A percentile compares a stretch with the other conserved stretches of the same genome.
These are phyloP conservation scores for Isaurus tuberculatus DNA, from an alignment of 92 coral and sea anemone genomes.

Conservation along the genomic window DNA sequence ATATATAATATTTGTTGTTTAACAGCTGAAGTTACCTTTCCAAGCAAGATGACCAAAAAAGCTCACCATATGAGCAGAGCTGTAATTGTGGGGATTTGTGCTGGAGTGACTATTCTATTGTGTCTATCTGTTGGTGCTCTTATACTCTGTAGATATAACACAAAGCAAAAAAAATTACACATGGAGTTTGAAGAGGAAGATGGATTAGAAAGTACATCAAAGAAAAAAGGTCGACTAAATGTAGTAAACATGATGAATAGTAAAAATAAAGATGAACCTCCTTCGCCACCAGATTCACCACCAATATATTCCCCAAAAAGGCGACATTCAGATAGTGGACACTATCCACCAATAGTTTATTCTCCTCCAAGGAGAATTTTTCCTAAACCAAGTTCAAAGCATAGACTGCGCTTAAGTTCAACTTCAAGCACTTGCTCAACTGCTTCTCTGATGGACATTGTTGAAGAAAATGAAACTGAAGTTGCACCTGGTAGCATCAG, in stretches of 20 bases:
- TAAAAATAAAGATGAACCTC: slow-evolving; percentile 38
- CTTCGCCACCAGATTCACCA: slow-evolving; percentile 54
- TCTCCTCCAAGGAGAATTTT: slow-evolving; percentile 47
- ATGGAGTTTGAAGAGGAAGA: slow-evolving; percentile 85
- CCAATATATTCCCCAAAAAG: slow-evolving; percentile 55
- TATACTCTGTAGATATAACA: slow-evolving; percentile 61
- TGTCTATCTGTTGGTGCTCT: slow-evolving; percentile 62
- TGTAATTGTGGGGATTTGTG: slow-evolving; percentile 78
- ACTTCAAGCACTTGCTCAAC: slow-evolving; percentile 70
- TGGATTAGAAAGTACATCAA: slow-evolving; percentile 39
- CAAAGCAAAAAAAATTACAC: slow-evolving; percentile 74
- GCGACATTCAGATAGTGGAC: slow-evolving; percentile 33
- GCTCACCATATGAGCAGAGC: slow-evolving; percentile 69
- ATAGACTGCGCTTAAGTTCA: slow-evolving; percentile 47
- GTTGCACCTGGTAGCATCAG: not conserved
- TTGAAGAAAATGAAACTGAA: slow-evolving; percentile 58
- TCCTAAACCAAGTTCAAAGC: slow-evolving; percentile 10
- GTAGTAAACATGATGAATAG: slow-evolving; percentile 68
- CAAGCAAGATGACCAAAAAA: slow-evolving; percentile 12
- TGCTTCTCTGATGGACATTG: slow-evolving; percentile 65
- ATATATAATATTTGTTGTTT: not conserved
- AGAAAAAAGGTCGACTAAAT: slow-evolving; percentile 64
- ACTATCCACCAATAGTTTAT: slow-evolving; percentile 13
- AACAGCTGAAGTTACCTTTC: slow-evolving; percentile 11
- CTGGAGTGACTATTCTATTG: slow-evolving; percentile 70